A percentile compares a stretch with the other conserved stretches of the same genome.
Evolutionary conservation across 1,140 invertebrate genomes (phyloP).

Genomic region (Cydia pomonella): DNA sequence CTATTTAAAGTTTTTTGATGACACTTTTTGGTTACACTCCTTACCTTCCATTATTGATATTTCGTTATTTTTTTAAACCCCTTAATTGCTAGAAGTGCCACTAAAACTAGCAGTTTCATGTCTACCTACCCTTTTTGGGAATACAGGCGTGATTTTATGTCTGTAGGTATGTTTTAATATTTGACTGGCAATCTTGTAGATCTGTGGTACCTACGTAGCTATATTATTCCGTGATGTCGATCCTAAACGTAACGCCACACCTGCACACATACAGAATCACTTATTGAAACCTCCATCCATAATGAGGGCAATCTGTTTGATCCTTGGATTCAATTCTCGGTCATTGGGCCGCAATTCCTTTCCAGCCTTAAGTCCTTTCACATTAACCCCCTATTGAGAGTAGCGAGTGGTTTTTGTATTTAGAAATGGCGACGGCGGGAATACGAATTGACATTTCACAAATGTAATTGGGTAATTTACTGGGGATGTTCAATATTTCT

Average conservation of each 20-base stretch:
- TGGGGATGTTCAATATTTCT: background rate
- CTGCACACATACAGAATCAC: background rate
- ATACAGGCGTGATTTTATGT: no score
- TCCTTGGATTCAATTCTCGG: conserved; percentile 58
- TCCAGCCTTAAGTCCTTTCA: conserved; percentile 8
- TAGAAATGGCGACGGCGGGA: background rate
- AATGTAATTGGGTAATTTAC: conserved; percentile 20
- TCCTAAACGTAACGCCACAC: background rate
- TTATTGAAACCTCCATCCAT: conserved; percentile 37
- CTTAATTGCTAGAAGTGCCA: no score
- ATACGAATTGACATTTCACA: conserved; percentile 24
- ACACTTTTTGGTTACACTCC: no score
- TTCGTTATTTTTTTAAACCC: no score
- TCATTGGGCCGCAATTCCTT: conserved; percentile 41
- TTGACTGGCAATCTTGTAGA: no score
- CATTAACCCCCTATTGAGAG: conserved; percentile 9
- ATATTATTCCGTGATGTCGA: no score
- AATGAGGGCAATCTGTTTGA: conserved; percentile 66
- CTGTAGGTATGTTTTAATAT: no score
- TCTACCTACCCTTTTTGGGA: no score
- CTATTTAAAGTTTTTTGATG: no score
- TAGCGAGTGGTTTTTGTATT: conserved; percentile 23
- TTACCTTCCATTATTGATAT: no score
- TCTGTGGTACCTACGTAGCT: no score
- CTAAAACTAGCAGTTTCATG: no score